These are phyloP conservation scores for Amphilophus citrinellus DNA, from an alignment of 2,113 vertebrate genomes.

Conservation along the genomic window DNA sequence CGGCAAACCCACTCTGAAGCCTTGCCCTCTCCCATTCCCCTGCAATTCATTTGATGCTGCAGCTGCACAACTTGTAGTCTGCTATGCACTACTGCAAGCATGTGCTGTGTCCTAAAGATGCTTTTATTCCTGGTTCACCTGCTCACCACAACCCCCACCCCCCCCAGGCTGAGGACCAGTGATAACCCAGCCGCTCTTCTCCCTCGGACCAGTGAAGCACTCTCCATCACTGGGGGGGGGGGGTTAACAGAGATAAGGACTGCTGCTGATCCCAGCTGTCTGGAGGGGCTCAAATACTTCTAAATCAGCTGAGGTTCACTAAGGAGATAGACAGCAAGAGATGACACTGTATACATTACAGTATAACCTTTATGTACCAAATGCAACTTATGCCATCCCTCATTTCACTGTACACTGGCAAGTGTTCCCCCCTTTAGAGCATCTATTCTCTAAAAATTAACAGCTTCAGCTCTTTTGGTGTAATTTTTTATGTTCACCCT, in stretches of 20 bases:
- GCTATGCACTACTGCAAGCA: constrained; percentile 46
- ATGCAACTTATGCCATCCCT: neutral
- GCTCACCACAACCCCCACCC: constrained; percentile 16
- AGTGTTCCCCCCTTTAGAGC: neutral
- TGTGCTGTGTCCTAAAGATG: constrained; percentile 52
- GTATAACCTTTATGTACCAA: neutral
- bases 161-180: constrained; percentile 52
- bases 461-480: neutral
- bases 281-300: constrained; percentile 52
- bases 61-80: constrained; percentile 39
- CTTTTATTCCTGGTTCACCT: constrained; percentile 69
- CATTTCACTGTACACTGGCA: neutral
- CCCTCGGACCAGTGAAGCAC: constrained; percentile 46
- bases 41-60: constrained; percentile 46
- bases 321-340: neutral
- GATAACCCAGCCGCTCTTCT: constrained; percentile 61
- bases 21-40: constrained; percentile 63
- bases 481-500: constrained; percentile 27
- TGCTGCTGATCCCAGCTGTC: constrained; percentile 31
- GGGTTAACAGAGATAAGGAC: constrained; percentile 45
- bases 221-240: constrained; percentile 41
- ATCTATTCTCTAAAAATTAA: constrained; percentile 6
- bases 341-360: neutral
- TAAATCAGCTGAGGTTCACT: constrained; percentile 20
- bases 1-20: constrained; percentile 75